Evolutionary conservation across 2,113 vertebrate species (phyloP).

Genomic region (Ophiodon elongatus): DNA sequence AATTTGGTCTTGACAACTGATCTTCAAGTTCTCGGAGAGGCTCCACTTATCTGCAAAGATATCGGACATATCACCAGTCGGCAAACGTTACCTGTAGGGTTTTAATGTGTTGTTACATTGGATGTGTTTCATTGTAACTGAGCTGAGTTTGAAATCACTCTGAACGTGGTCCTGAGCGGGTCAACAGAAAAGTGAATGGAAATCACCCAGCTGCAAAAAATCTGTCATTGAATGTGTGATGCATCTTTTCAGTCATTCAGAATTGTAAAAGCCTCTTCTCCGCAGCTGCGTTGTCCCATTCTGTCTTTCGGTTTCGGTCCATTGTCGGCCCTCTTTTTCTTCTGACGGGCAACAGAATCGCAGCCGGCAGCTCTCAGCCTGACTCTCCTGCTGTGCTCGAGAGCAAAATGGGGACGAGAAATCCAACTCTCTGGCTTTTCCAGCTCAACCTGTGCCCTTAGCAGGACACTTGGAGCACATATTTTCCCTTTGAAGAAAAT

Average conservation of each 20-base stretch:
- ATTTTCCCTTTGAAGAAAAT: slow-evolving; percentile 4
- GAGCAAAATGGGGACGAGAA: slow-evolving; percentile 27
- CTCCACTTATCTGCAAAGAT: slow-evolving; percentile 1
- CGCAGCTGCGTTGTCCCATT: slow-evolving; percentile 8
- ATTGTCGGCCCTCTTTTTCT: slow-evolving; percentile 45
- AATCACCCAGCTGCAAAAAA: slow-evolving; percentile 9
- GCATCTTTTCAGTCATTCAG: slow-evolving; percentile 16
- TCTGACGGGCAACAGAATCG: slow-evolving; percentile 43
- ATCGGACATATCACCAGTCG: not conserved
- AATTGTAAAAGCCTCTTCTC: slow-evolving; percentile 28
- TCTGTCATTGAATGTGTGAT: slow-evolving; percentile 14
- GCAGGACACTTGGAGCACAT: slow-evolving; percentile 7
- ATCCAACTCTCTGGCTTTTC: slow-evolving; percentile 22
- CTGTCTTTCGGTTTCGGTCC: slow-evolving; percentile 32
- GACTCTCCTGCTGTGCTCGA: slow-evolving; percentile 6
- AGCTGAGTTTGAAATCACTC: not conserved
- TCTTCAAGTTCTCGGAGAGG: slow-evolving; percentile 28
- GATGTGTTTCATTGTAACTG: not conserved
- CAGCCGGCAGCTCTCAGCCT: slow-evolving; percentile 21
- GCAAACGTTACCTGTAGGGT: not conserved
- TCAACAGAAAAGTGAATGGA: slow-evolving; percentile 31
- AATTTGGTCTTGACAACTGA: slow-evolving; percentile 61
- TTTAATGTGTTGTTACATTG: slow-evolving; percentile 17
- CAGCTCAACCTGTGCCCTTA: slow-evolving; percentile 18
- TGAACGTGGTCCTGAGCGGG: slow-evolving; percentile 1